A percentile compares a stretch with the other conserved stretches of the same genome.
These are phyloP conservation scores for Chromoteleia sp. DNA, from an alignment of 2,888 invertebrate genomes.

Conservation along the genomic window DNA sequence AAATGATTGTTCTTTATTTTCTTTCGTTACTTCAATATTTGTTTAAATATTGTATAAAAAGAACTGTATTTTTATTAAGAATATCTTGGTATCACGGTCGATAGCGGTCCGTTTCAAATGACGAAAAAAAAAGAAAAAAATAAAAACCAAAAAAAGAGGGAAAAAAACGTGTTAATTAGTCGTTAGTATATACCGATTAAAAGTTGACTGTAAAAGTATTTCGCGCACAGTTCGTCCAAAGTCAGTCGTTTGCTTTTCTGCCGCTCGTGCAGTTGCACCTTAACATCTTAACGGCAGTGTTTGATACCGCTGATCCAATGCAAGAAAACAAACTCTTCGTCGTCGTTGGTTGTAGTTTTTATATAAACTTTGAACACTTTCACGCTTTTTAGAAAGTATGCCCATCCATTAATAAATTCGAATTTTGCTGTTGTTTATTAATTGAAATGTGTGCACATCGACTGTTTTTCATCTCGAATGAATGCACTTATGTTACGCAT, in stretches of 20 bases:
- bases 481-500: too few species aligned
- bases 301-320: constrained; percentile 43
- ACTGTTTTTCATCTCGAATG: too few species aligned
- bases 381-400: constrained; percentile 45
- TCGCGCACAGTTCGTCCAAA: constrained; percentile 40
- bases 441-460: too few species aligned
- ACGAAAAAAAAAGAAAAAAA: too few species aligned
- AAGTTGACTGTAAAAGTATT: constrained; percentile 39
- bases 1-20: too few species aligned
- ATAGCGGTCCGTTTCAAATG: too few species aligned
- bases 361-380: constrained; percentile 54
- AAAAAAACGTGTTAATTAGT: constrained; percentile 23
- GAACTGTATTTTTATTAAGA: too few species aligned
- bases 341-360: constrained; percentile 32
- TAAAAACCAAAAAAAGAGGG: too few species aligned
- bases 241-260: constrained; percentile 42
- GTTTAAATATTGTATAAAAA: too few species aligned
- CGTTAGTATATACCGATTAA: constrained; percentile 9
- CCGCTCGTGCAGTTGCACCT: constrained; percentile 47
- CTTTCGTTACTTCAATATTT: too few species aligned
- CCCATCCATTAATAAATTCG: constrained; percentile 18
- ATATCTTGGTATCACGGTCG: too few species aligned
- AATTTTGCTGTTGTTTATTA: too few species aligned
- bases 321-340: constrained; percentile 34
- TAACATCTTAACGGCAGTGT: constrained; percentile 58